Evolutionary conservation across 1,140 invertebrate genomes (phyloP), one percentile per base, ranked within the genome.

Genomic region (Drosophila takahashii): DNA sequence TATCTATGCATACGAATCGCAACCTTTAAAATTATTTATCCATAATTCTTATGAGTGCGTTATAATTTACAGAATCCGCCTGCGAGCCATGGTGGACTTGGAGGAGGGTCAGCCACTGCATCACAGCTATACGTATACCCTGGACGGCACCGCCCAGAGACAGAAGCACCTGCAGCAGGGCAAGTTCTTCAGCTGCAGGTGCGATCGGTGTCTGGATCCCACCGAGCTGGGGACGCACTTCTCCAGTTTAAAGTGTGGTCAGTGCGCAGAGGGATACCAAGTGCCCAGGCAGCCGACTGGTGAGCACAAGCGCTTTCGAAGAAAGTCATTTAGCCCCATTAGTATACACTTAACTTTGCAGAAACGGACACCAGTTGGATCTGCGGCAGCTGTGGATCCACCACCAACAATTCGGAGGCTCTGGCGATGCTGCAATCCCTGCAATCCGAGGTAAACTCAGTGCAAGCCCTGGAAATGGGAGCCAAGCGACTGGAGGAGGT

Each of bases 131-230:
- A 96, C 96, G 0, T 95, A 96, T 81, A 95, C 95, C 0, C 84
- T 97, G n/a, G 94, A 95, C 65, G 95, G 96, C 3, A 97, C 97
- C 0, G 79, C 95, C 11, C 91, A 95, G 15, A 93, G 97, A 7
- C 93, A 96, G 44, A 94, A 95, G 67, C 94, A 95, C 84, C 92
- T 98, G 1, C 92, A 94, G 15, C 94, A 95, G 81, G 95, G 95
- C 18, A 97, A 97, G 93, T 95, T 96, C 90, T 97, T 97, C 86
- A 93, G 93, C 6, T 97, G 96, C 81, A 93, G 93, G 34, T 97
- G 96, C 76, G 67, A 92, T 16, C 93, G 96, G 48, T 97, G 96
- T 81, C 92, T 93, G 0, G 96, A 97, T 91, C 95, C 96, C 5
- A 95, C 95, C 0, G 96, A 97, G 86, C 90, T 97, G 16, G 95